phyloP scores from a whole-genome alignment of 2,797 vertebrate genomes.

The Chiroxiphia lanceolata region DNA sequence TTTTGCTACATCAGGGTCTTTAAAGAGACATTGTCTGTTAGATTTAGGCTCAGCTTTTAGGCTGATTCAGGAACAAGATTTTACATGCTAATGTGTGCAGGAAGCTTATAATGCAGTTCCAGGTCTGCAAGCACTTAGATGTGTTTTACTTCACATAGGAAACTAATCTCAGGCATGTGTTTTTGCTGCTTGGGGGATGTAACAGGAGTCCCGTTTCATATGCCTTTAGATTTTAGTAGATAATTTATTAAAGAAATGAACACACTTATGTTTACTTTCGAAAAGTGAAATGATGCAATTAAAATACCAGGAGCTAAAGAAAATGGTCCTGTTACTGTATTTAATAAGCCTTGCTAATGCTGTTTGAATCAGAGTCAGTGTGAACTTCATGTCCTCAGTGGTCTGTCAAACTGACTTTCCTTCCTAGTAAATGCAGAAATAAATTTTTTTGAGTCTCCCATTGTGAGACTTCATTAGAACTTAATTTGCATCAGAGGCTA shows the following conservation, averaged over 20 bases:
- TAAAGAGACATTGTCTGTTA: neutral
- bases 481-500: neutral
- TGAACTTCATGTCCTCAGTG: neutral
- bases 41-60: neutral
- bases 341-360: neutral
- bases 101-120: neutral
- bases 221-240: neutral
- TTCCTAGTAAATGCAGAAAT: neutral
- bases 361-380: neutral
- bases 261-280: neutral
- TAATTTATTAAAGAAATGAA: neutral
- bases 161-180: neutral
- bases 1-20: constrained; percentile 5
- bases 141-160: neutral
- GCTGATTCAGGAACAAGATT: neutral
- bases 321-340: neutral
- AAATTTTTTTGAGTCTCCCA: neutral
- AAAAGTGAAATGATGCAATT: neutral
- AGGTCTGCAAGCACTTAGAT: neutral
- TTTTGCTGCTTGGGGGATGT: neutral
- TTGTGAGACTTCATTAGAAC: neutral
- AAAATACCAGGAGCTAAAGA: neutral
- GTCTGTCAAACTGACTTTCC: neutral
- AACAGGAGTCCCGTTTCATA: neutral
- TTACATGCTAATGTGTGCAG: neutral